Evolutionary conservation across 2,888 invertebrate species (phyloP).

Genomic region (Caenorhabditis afra): DNA sequence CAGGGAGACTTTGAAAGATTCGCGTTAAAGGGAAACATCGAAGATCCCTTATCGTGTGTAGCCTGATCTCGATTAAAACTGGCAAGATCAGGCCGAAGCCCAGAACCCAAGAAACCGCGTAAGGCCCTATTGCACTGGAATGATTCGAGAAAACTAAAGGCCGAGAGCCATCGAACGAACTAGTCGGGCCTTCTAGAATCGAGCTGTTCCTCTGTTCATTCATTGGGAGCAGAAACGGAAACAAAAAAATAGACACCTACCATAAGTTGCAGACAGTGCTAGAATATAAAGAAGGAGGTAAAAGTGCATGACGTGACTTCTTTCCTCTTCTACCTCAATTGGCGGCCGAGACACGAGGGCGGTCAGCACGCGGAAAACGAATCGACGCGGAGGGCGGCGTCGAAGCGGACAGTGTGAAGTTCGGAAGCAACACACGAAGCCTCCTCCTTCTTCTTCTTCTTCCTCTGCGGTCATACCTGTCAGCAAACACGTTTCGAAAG

Average conservation of each 20-base stretch:
- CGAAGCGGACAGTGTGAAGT: constrained; percentile 38
- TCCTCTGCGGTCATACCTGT: constrained; percentile 56
- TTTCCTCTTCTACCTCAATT: constrained; percentile 32
- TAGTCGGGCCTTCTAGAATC: too few species aligned
- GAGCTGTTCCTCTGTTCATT: too few species aligned
- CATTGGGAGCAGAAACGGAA: not conserved
- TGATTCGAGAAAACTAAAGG: too few species aligned
- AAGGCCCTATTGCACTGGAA: too few species aligned
- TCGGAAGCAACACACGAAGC: constrained; percentile 38
- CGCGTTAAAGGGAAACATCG: too few species aligned
- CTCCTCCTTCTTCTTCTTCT: not conserved
- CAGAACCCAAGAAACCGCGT: too few species aligned
- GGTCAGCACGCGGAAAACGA: constrained; percentile 25
- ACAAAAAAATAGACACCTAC: constrained; percentile 17
- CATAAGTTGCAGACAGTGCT: constrained; percentile 13
- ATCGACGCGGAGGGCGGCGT: constrained; percentile 28
- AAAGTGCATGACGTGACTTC: constrained; percentile 36
- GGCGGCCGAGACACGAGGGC: constrained; percentile 20
- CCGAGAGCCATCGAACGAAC: too few species aligned
- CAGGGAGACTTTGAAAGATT: not conserved
- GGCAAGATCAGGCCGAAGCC: not conserved
- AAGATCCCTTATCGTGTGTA: too few species aligned
- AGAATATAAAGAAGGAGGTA: constrained; percentile 46
- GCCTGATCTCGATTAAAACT: not conserved
- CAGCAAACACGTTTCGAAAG: constrained; percentile 50